These are phyloP conservation scores for Calephelis perditalis DNA, from an alignment of 2,888 invertebrate species.

Conservation along the genomic window DNA sequence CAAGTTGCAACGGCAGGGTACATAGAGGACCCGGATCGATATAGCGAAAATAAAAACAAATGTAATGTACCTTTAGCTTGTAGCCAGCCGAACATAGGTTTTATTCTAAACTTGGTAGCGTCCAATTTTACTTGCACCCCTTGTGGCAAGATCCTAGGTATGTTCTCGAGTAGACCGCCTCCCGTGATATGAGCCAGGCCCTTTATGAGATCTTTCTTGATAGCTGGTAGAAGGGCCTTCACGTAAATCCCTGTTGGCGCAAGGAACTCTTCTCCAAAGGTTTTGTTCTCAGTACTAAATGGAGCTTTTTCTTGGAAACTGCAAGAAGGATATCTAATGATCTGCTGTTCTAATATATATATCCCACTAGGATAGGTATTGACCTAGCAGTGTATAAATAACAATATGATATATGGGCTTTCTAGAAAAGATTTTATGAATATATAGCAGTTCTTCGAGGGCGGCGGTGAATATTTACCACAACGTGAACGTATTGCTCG, in stretches of 20 bases:
- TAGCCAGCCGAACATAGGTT: conserved; percentile 93
- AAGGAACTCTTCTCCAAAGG: conserved; percentile 87
- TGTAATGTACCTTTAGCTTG: conserved; percentile 79
- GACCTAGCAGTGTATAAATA: too few relatives aligned
- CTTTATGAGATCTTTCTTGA: conserved; percentile 86
- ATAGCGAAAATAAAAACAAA: too few relatives aligned
- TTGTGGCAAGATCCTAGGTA: conserved; percentile 88
- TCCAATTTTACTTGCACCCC: conserved; percentile 82
- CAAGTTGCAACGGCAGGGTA: too few relatives aligned
- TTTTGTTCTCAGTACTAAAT: conserved; percentile 53
- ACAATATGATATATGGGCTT: too few relatives aligned
- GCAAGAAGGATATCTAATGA: too few relatives aligned
- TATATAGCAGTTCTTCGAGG: too few relatives aligned
- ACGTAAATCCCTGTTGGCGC: conserved; percentile 94
- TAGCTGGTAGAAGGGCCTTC: conserved; percentile 82
- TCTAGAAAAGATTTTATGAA: too few relatives aligned
- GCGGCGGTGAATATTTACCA: too few relatives aligned
- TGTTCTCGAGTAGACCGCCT: conserved; percentile 93
- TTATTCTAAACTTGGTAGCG: conserved; percentile 84
- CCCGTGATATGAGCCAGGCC: conserved; percentile 96
- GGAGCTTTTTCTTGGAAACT: conserved; percentile 62
- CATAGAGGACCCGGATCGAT: too few relatives aligned
- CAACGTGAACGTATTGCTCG: too few relatives aligned
- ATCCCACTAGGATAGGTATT: too few relatives aligned
- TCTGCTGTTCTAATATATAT: too few relatives aligned